These are phyloP conservation scores for Hydractinia echinata DNA, from an alignment of 30 jellyfish, hydroid and myxozoan genomes.

Conservation along the genomic window DNA sequence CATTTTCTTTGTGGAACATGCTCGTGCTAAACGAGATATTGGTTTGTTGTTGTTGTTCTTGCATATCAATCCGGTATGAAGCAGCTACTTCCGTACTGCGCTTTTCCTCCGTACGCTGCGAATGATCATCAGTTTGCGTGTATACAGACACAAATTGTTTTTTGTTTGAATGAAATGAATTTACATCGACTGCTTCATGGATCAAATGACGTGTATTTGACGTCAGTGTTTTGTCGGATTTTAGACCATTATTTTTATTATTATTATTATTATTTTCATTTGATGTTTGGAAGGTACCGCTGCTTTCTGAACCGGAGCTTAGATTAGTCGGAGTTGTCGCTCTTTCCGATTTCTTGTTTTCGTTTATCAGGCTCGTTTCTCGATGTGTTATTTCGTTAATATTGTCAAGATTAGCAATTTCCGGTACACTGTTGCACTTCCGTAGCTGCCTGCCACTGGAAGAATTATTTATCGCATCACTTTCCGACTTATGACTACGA, in stretches of 20 bases:
- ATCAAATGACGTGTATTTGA: constrained; percentile 9
- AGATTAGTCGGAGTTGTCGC: background rate
- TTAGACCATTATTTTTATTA: background rate
- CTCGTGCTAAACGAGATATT: too few species aligned
- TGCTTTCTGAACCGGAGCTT: background rate
- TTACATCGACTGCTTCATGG: background rate
- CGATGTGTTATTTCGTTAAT: background rate
- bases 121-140: too few species aligned
- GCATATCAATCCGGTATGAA: too few species aligned
- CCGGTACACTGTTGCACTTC: constrained; percentile 5
- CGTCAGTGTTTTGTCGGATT: background rate
- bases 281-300: background rate
- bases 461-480: background rate
- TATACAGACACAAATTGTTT: too few species aligned
- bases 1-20: too few species aligned
- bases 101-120: too few species aligned
- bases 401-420: background rate
- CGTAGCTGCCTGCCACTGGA: background rate
- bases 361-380: too few species aligned
- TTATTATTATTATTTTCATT: background rate
- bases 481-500: background rate
- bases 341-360: too few species aligned
- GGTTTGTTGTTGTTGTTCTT: too few species aligned
- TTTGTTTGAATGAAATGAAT: too few species aligned
- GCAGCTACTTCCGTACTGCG: too few species aligned